Conservation (phyloP, 2,113 vertebrate genomes). For the Phocoena phocoena region DNA sequence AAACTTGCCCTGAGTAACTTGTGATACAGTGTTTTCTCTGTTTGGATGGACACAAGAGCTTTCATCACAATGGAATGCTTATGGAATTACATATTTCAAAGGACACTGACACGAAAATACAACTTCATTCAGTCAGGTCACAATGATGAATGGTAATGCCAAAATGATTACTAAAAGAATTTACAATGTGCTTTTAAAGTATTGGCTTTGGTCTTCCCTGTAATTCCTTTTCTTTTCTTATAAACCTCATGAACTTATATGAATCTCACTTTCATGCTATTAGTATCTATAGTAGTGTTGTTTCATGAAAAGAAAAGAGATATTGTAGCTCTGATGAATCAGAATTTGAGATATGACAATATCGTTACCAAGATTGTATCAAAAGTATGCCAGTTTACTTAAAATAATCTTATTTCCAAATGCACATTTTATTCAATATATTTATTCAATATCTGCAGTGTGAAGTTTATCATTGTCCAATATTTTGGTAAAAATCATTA, state of each 20-base stretch:
- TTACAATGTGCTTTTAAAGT: constrained; percentile 56
- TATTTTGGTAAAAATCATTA: constrained; percentile 43
- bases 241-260: constrained; percentile 47
- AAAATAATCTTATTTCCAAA: constrained; percentile 49
- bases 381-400: neutral
- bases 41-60: constrained; percentile 70
- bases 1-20: constrained; percentile 56
- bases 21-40: constrained; percentile 77
- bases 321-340: neutral
- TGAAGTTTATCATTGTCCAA: constrained; percentile 1
- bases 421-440: constrained; percentile 16
- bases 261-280: constrained; percentile 19
- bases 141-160: constrained; percentile 69
- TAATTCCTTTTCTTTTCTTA: constrained; percentile 49
- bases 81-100: constrained; percentile 78
- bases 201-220: constrained; percentile 41
- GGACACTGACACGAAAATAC: constrained; percentile 66
- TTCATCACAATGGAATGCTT: constrained; percentile 76
- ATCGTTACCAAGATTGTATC: neutral
- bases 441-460: neutral
- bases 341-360: constrained; percentile 45
- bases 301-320: constrained; percentile 51
- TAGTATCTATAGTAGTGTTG: neutral
- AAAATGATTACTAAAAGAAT: constrained; percentile 55
- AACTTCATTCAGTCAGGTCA: constrained; percentile 68